A percentile compares a stretch with the other conserved stretches of the same genome.
Conservation (phyloP, 2,888 invertebrate species). For the Clanis bilineata region DNA sequence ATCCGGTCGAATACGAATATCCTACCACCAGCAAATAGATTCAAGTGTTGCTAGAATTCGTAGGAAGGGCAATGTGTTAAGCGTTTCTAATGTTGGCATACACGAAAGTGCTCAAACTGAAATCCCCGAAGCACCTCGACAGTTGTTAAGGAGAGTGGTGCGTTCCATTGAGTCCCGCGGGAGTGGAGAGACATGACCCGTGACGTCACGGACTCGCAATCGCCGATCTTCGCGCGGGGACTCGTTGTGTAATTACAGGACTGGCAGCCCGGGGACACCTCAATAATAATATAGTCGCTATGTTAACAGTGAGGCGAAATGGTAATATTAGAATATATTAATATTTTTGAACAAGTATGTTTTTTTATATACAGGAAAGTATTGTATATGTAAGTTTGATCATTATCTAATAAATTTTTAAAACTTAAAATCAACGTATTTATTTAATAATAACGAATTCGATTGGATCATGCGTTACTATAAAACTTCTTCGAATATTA, state of each 20-base stretch:
- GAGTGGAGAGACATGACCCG: neutral
- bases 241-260: neutral
- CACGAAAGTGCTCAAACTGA: too few species aligned
- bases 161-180: neutral
- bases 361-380: too few species aligned
- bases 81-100: neutral
- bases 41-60: too few species aligned
- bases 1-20: too few species aligned
- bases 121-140: neutral
- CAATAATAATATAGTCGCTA: neutral
- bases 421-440: too few species aligned
- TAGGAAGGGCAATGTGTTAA: neutral
- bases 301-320: neutral
- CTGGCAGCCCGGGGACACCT: neutral
- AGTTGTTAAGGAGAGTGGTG: neutral
- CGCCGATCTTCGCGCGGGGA: neutral
- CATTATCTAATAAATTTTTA: too few species aligned
- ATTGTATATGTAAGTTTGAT: too few species aligned
- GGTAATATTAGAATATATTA: too few species aligned
- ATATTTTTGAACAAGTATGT: neutral
- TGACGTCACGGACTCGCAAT: neutral
- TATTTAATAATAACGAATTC: too few species aligned
- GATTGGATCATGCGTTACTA: too few species aligned
- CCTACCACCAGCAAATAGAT: too few species aligned
- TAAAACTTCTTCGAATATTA: too few species aligned